Evolutionary conservation across 2,113 vertebrate genomes (phyloP).

Genomic region (Oenanthe melanoleuca): DNA sequence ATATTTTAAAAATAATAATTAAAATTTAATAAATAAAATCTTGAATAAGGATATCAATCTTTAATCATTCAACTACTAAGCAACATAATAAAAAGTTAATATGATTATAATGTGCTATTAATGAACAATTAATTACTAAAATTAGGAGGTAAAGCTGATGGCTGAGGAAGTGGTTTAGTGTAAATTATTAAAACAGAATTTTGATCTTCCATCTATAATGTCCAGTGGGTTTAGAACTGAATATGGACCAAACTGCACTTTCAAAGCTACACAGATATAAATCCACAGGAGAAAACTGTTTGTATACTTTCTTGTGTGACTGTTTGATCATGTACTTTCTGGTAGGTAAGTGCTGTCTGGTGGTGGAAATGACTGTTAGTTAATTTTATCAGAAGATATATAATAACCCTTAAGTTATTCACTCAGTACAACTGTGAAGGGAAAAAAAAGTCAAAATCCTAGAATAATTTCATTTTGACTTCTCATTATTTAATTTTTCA

Average conservation of each 20-base stretch:
- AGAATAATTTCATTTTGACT: background rate
- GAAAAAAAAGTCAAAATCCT: background rate
- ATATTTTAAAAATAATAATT: background rate
- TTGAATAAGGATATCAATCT: background rate
- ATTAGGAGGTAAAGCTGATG: background rate
- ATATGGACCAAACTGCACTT: background rate
- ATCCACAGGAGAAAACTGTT: background rate
- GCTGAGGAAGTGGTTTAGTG: background rate
- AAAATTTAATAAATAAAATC: background rate
- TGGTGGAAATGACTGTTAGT: background rate
- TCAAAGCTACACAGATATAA: background rate
- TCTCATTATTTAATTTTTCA: background rate
- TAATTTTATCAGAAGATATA: background rate
- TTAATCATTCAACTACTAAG: background rate
- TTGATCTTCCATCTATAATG: background rate
- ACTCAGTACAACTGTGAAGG: background rate
- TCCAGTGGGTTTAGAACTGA: background rate
- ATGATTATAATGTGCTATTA: background rate
- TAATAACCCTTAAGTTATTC: background rate
- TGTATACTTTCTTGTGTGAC: background rate
- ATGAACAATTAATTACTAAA: slow-evolving; percentile 51
- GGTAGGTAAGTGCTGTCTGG: background rate
- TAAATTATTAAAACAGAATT: background rate
- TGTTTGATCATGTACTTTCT: background rate
- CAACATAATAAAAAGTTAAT: slow-evolving; percentile 23